Evolutionary conservation across 2,888 invertebrate species (phyloP).

Genomic region (Dryobotodes eremita): DNA sequence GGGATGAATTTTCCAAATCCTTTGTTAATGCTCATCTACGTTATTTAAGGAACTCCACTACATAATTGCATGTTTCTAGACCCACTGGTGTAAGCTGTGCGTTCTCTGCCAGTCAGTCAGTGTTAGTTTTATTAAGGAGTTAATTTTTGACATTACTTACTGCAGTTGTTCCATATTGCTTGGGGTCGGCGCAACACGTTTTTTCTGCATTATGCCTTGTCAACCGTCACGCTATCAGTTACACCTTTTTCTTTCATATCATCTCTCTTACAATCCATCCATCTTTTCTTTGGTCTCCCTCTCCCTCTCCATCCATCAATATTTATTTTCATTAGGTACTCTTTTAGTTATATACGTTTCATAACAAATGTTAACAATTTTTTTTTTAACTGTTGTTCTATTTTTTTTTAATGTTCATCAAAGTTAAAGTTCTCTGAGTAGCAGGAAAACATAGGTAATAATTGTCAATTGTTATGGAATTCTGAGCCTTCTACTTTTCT

Average conservation of each 20-base stretch:
- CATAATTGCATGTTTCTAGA: not conserved
- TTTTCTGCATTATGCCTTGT: not conserved
- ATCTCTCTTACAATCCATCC: not conserved
- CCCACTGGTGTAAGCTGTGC: no score
- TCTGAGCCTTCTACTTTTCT: not conserved
- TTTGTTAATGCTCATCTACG: not conserved
- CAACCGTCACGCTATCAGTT: not conserved
- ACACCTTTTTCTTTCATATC: not conserved
- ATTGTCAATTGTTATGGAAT: not conserved
- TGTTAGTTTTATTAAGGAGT: not conserved
- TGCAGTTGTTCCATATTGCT: not conserved
- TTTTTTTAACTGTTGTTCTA: not conserved
- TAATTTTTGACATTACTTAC: not conserved
- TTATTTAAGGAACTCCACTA: not conserved
- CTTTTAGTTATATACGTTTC: not conserved
- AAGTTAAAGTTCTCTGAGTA: not conserved
- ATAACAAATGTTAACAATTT: not conserved
- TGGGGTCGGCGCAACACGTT: not conserved
- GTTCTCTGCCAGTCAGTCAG: not conserved
- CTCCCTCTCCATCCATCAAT: not conserved
- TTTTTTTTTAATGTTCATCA: not conserved
- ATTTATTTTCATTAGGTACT: not conserved
- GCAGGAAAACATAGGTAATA: not conserved
- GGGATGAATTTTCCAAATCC: not conserved
- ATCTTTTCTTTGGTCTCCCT: not conserved